A percentile compares a stretch with the other conserved stretches of the same genome.
Conservation (phyloP, 2,797 vertebrate species). For the Rhadinocentrus ornatus region DNA sequence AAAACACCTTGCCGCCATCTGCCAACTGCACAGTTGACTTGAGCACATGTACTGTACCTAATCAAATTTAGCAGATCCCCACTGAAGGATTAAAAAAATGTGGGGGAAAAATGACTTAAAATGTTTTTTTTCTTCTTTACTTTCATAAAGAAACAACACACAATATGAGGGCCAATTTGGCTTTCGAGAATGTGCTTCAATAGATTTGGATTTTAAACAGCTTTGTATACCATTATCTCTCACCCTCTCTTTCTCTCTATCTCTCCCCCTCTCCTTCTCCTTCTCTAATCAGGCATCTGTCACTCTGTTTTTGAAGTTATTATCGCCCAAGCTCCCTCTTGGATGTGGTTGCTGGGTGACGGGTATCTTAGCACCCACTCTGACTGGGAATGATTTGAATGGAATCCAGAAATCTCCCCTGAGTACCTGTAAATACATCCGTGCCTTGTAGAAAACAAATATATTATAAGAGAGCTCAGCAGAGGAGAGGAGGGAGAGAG, state of each 20-base stretch:
- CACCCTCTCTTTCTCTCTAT: constrained; percentile 85
- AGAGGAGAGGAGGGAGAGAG: constrained; percentile 78
- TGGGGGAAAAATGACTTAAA: constrained; percentile 73
- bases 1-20: constrained; percentile 85
- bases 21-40: constrained; percentile 88
- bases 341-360: constrained; percentile 99
- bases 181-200: constrained; percentile 98
- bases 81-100: constrained; percentile 89
- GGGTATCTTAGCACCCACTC: constrained; percentile 99
- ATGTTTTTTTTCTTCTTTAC: constrained; percentile 61
- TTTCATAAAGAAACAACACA: constrained; percentile 63
- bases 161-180: constrained; percentile 84
- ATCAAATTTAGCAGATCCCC: constrained; percentile 91
- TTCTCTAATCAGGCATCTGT: constrained; percentile 99
- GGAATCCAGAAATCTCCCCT: constrained; percentile 99
- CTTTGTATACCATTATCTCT: constrained; percentile 83
- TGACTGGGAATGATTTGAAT: constrained; percentile 99
- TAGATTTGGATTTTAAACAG: constrained; percentile 98
- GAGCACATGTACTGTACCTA: constrained; percentile 95
- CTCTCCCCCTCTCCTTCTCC: constrained; percentile 73
- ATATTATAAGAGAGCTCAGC: constrained; percentile 89
- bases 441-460: constrained; percentile 99
- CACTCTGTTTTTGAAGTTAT: constrained; percentile 99
- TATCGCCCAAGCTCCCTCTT: constrained; percentile 99
- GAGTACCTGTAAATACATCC: constrained; percentile 99